Base-by-base conservation (phyloP, 2,113 vertebrate species). In the Bucco capensis region DNA sequence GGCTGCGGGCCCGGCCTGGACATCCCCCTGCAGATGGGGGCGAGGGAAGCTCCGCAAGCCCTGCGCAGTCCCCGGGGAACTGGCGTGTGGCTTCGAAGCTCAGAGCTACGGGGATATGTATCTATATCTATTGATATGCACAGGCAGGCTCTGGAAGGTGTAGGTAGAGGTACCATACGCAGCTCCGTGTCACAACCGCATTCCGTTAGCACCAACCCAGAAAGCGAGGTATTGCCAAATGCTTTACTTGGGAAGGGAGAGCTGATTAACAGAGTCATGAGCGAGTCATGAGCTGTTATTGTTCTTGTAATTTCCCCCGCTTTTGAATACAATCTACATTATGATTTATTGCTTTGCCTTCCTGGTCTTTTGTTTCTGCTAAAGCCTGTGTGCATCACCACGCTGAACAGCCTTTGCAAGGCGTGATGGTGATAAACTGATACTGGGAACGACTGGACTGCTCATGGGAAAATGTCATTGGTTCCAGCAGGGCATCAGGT, bases 381-480 rank as follows among this genome's bases (percentile, higher is more conserved):
- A 2, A 35, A 70, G 50, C 46, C 47, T 2, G 18, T 19, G 49
- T 5, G 1, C 30, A 15, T 42, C 74, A 8, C 40, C 4, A 0
- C 31, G 35, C 37, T 14, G 42, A 69, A 25, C 54, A 5, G 61
- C 10, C 2, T 46, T 51, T 46, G 33, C 33, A 2, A 47, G 83
- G 46, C 4, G 7, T 17, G 70, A 24, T 56, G 71, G 58, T 38
- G 51, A 19, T 21, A 9, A 47, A 58, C 14, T 3, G 49, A 4
- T 30, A 4, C 44, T 8, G 58, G 47, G 53, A 79, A 13, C 0
- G 5, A 70, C 38, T 40, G 14, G 51, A 5, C 69, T 38, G 72
- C 54, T 56, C 60, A 33, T 12, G 57, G 33, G 71, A 8, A 51
- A 56, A 40, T 49, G 61, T 6, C n/a, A 11, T 8, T 7, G 4